Percentiles rank a stretch among this genome's conserved stretches.
Conservation (phyloP, 2,113 vertebrate genomes). For the Neodontobutis hainanensis region DNA sequence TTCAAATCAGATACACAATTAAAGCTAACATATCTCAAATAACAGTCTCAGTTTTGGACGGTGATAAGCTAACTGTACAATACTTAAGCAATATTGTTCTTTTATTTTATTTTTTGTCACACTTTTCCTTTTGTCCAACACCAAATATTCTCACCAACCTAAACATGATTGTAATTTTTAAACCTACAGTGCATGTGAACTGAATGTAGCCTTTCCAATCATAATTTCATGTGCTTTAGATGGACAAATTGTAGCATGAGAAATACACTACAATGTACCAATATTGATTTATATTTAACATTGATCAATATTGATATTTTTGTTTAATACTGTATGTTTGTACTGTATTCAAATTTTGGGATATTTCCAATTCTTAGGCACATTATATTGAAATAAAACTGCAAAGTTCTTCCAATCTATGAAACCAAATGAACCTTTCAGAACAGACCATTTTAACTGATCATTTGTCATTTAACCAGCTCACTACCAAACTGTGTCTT, state of each 20-base stretch:
- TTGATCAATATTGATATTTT: neutral
- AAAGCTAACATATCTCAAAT: conserved; percentile 12
- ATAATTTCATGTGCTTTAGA: conserved; percentile 65
- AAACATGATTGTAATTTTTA: conserved; percentile 61
- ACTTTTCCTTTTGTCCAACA: conserved; percentile 60
- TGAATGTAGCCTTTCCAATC: conserved; percentile 73
- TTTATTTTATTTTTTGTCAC: conserved; percentile 35
- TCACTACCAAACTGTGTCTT: conserved; percentile 79
- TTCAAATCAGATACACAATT: conserved; percentile 27
- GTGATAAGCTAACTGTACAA: conserved; percentile 75
- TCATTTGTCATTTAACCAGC: conserved; percentile 54
- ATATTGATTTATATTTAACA: conserved; percentile 52
- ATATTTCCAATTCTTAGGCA: conserved; percentile 39
- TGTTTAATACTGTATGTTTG: conserved; percentile 55
- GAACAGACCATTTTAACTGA: conserved; percentile 48
- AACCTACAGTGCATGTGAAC: conserved; percentile 71
- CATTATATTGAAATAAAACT: conserved; percentile 57
- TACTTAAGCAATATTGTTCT: conserved; percentile 74
- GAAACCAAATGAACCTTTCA: conserved; percentile 70
- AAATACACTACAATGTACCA: conserved; percentile 39
- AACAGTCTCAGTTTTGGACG: conserved; percentile 38
- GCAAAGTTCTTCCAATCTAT: conserved; percentile 49
- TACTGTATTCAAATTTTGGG: conserved; percentile 50
- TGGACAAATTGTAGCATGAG: conserved; percentile 70
- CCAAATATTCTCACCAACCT: conserved; percentile 58